Base-by-base conservation (phyloP, 2,888 invertebrate species). In the Euplagia quadripunctaria region DNA sequence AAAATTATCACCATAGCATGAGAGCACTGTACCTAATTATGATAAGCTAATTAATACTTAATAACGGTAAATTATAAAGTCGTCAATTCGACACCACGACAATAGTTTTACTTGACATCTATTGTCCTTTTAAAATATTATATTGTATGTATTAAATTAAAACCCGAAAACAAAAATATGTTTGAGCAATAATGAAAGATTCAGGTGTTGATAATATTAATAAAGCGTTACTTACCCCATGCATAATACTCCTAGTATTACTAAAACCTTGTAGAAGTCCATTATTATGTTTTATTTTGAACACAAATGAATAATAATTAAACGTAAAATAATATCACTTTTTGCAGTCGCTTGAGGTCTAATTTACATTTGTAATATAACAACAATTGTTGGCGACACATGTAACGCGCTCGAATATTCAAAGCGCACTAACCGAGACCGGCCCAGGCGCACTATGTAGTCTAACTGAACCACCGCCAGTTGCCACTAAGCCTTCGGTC, bases 391-490 rank as follows among this genome's bases (percentile, higher is more conserved):
- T 69, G 52, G 66, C 52, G 63, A 73, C 65, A 78, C 83, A 76
- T 80, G 83, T 72, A 77, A 70, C 76, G 78, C 79, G 79, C 82
- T 79, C 77, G 72, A 79, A 76, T 77, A 82, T 51, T 72, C 64
- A 78, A 74, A 78, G 82, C 78, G 77, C 83, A 85, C 85, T 85
- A 83, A 75, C 68, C 71, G 67, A 75, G 83, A 75, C 68, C 71
- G 67, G 75, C 79, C 77, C 66, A 11, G 5, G 76, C 82, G 83
- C 82, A 75, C 69, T 68, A 69, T 79, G 74, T 73, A 64, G 75
- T 72, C 74, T 43, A 78, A 77, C 55, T 63, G 17, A 64, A 70
- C 68, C 70, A 70, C 71, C 55, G 67, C 72, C 65, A 61, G 31
- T 2, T 2, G 70, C 72, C 65, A 61, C 73, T 74, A 73, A 67